Evolutionary conservation across 2,888 invertebrate species (phyloP), one percentile per base, ranked within the genome.

Genomic region (Bellardia bayeri): DNA sequence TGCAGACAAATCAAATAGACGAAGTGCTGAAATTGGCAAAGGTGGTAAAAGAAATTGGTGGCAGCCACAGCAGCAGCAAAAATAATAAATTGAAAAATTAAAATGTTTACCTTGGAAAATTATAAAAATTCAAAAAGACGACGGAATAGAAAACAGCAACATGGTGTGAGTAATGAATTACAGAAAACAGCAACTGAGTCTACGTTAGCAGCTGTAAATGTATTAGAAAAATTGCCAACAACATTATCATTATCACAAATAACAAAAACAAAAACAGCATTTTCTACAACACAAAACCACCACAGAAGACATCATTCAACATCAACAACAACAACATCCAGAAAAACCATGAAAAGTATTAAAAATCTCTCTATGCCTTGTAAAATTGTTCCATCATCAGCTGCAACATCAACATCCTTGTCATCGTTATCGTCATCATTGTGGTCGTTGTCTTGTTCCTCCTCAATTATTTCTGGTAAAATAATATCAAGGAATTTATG

Each of bases 331-430:
- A 51, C 58, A 42, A 54, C 74, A 61, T 3, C 66, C n/a, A 78
- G 69, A 72, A 85, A 87, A 82, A 75, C 87, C 79, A 85, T 75
- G 58, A 87, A 85, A 87, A 87, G 87, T 87, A 87, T 87, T 87
- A 85, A 78, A 81, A 85, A 76, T 74, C 66, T 78, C 40, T 82
- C 68, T 61, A 84, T 82, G 85, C 40, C 82, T 72, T 86, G 68
- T 74, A 69, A 23, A 68, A 69, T 14, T 54, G 61, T 68, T 49
- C 51, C 81, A 13, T 16, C 68, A 69, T 42, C 71, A 37, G 42
- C 56, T n/a, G 33, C 5, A 9, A 16, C 54, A 37, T 16, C 49
- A n/a, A 13, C 51, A 9, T 23, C 64, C 23, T 2, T 49, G 11
- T 23, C 69, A 42, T 16, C 45, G 49, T 23, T 64, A 33, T 14